Conservation (phyloP, 92 coral and sea anemone species). For the Phenganax subtilis region DNA sequence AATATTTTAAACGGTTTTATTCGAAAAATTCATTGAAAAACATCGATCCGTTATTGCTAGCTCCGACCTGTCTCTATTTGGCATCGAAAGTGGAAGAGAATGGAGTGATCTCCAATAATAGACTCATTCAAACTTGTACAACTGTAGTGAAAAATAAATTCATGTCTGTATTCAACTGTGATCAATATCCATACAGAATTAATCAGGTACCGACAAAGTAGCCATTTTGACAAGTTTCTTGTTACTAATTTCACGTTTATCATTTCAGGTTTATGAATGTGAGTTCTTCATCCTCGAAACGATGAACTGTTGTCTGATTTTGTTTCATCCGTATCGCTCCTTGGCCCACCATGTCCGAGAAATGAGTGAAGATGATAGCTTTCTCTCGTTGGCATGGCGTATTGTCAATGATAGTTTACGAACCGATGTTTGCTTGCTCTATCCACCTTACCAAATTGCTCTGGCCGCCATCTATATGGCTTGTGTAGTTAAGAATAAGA, state of each 20-base stretch:
- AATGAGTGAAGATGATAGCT: conserved; percentile 70
- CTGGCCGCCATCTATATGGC: conserved; percentile 98
- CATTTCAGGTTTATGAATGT: conserved; percentile 83
- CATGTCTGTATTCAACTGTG: conserved; percentile 72
- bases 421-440: conserved; percentile 81
- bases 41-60: conserved; percentile 85
- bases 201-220: conserved; percentile 57
- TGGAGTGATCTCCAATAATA: conserved; percentile 93
- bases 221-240: background rate
- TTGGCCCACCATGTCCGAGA: conserved; percentile 89
- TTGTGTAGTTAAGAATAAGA: conserved; percentile 92
- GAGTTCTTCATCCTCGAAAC: conserved; percentile 90
- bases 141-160: conserved; percentile 87
- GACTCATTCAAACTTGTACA: conserved; percentile 74
- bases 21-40: conserved; percentile 89
- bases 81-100: conserved; percentile 95
- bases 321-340: conserved; percentile 93
- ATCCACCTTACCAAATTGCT: conserved; percentile 89
- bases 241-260: background rate
- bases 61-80: conserved; percentile 89
- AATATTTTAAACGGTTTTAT: conserved; percentile 87
- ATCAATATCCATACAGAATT: conserved; percentile 82
- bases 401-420: conserved; percentile 93
- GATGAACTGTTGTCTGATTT: conserved; percentile 96
- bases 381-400: conserved; percentile 94